Evolutionary conservation across 53 echinoderm and acorn worm genomes (phyloP), one percentile per base, ranked within the genome.

Genomic region (Luidia sarsii): DNA sequence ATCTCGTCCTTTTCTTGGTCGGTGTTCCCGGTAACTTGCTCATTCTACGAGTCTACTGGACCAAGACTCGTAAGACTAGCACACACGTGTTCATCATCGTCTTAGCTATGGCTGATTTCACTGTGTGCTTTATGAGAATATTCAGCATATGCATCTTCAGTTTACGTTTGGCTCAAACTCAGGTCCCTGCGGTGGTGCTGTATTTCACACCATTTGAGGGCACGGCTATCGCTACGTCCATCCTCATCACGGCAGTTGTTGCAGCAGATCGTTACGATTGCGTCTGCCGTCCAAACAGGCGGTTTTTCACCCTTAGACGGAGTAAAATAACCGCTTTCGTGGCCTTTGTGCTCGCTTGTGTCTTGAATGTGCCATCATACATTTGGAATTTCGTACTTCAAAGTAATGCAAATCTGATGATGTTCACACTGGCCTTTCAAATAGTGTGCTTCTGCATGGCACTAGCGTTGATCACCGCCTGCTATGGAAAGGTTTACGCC

Each of bases 11-110:
- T n/a, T n/a, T n/a, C n/a, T n/a, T n/a, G n/a, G n/a, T 88, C n/a
- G 88, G 88, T 14, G 55, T 88, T 22, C 82, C 88, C 0, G 88
- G 88, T 1, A 88, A 88, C 46, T 82, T 55, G 6, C 82, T 88
- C 3, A 82, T 82, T 33, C 73, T 88, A 20, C 48, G 65, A 19
- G 88, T 88, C 55, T 88, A 88, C 75, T 46, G 33, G 48, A 74
- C 54, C 13, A 82, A 82, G 41, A 53, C 19, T 10, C 75, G 60
- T 8, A 88, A 88, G 57, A 66, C 67, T 10, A 82, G 88, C 46
- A 88, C 88, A 10, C 66, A 82, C 10, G 50, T 82, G 1, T 57
- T 88, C 14, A 65, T 88, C 13, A 71, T 88, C 19, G 82, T 82
- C 14, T 75, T 88, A 4, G 88, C 88, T 49, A 65, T 64, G 27